Conservation (phyloP, 2,113 vertebrate species). For the Brienomyrus brachyistius region DNA sequence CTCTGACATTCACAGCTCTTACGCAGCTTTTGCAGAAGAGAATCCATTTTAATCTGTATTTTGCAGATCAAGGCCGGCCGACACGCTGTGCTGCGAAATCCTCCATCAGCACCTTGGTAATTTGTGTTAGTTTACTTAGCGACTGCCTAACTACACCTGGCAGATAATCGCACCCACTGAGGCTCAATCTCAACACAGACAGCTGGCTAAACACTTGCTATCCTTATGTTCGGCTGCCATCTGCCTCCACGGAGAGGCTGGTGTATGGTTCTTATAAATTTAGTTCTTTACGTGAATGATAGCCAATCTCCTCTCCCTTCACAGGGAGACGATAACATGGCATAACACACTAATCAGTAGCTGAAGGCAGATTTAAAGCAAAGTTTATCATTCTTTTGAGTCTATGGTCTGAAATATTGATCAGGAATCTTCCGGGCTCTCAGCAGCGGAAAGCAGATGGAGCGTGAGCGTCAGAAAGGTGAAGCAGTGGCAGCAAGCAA, state of each 20-base stretch:
- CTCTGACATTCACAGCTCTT: not conserved
- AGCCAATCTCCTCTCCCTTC: slow-evolving; percentile 2
- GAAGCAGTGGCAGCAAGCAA: slow-evolving; percentile 28
- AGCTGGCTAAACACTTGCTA: not conserved
- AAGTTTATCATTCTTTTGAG: slow-evolving; percentile 23
- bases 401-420: slow-evolving; percentile 35
- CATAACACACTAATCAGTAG: slow-evolving; percentile 17
- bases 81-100: not conserved
- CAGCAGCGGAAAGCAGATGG: slow-evolving; percentile 4
- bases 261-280: not conserved
- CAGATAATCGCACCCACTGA: not conserved
- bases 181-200: not conserved
- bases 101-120: not conserved
- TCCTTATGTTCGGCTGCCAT: not conserved
- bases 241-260: not conserved
- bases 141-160: not conserved
- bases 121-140: not conserved
- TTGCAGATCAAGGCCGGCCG: not conserved
- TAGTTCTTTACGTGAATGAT: not conserved
- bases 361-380: slow-evolving; percentile 26
- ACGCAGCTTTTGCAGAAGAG: not conserved
- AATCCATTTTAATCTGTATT: not conserved
- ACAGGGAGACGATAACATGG: slow-evolving; percentile 2
- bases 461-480: slow-evolving; percentile 23
- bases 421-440: slow-evolving; percentile 22